Base-by-base conservation (phyloP, 2,888 invertebrate genomes). In the Crocallis elinguaria region DNA sequence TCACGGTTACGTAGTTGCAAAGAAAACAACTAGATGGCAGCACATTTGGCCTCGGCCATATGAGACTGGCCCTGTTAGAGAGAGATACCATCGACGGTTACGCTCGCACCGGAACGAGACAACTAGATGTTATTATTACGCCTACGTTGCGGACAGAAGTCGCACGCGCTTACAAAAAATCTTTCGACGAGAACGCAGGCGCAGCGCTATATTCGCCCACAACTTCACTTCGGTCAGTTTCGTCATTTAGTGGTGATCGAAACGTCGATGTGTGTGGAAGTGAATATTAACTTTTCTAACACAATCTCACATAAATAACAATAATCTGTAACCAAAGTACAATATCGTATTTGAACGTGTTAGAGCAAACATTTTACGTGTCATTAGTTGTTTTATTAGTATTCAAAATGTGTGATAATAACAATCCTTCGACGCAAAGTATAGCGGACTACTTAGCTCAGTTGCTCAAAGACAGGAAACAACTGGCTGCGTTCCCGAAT, bases 401-500 rank as follows among this genome's bases (percentile, higher is more conserved):
- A 85, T 77, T 83, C 86, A 92, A 84, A 85, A 92, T 92, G 92
- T 91, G 92, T 88, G 92, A 92, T 85, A 88, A 84, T 86, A 91
- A 82, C 85, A 90, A 82, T 88, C 94, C 95, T 79, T 96, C 96
- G 88, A 97, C 97, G 92, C 97, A 98, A 92, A 98, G 97, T 93
- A 97, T 98, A 94, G 98, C 99, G 93, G 99, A 99, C 94, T 99
- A 99, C 94, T 95, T 99, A 94, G 98, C 99, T 89, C 99, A 99
- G 94, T 95, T 99, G 93, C 95, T 99, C 89, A 99, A 99, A 95
- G 99, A 99, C 95, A 98, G 99, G 94, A 99, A 99, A 94, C 99
- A 99, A 94, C 95, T 99, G 90, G 98, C 98, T 84, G 99, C 99
- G 86, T 98, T 99, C 93, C 99, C 99, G 76, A 99, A 98, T 94